Evolutionary conservation across 92 coral and sea anemone genomes (phyloP).

Genomic region (Actinostola sp.): DNA sequence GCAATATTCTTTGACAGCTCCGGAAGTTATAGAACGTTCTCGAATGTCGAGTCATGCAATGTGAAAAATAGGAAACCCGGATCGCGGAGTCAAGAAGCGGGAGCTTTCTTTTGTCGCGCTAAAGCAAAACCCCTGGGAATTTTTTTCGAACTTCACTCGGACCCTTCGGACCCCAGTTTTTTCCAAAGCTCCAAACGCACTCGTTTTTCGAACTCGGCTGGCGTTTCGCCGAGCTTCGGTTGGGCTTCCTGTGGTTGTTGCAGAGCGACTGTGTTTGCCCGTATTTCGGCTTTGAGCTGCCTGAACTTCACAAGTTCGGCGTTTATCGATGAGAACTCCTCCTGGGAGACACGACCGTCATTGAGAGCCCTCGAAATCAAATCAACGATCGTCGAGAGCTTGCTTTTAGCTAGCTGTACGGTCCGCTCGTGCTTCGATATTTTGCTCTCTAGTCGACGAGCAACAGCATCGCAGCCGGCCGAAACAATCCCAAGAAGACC

Average conservation of each 20-base stretch:
- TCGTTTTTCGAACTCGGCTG: background rate
- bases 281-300: background rate
- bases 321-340: conserved; percentile 19
- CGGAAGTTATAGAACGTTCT: background rate
- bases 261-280: background rate
- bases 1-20: background rate
- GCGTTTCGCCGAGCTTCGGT: background rate
- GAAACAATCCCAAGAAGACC: conserved; percentile 1
- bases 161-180: conserved; percentile 24
- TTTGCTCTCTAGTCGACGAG: conserved; percentile 1
- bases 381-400: conserved; percentile 10
- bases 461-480: background rate
- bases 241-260: background rate
- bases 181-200: background rate
- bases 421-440: conserved; percentile 36
- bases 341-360: conserved; percentile 30
- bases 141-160: conserved; percentile 12
- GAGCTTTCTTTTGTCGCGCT: background rate
- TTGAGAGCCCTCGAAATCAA: conserved; percentile 19
- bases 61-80: background rate
- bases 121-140: background rate
- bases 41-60: background rate
- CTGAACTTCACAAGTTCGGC: conserved; percentile 7
- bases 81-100: background rate
- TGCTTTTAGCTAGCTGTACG: conserved; percentile 30